These are phyloP conservation scores for Molossus alvarezi DNA, from an alignment of 2,797 vertebrate genomes.

Conservation along the genomic window DNA sequence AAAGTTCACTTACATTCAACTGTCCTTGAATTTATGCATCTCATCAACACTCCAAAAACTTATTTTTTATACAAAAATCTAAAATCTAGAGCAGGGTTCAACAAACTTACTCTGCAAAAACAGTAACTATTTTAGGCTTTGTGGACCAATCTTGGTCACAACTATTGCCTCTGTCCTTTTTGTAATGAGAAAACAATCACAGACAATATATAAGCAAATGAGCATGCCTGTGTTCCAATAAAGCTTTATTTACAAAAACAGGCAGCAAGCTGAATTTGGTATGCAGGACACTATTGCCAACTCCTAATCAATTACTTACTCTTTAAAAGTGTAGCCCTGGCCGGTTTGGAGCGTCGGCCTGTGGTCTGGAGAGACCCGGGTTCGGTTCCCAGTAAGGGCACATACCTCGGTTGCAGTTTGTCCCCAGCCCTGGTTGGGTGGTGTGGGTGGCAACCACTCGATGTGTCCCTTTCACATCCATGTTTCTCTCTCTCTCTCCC, in stretches of 20 bases:
- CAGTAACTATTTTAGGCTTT: background rate
- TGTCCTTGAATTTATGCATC: background rate
- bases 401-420: no score
- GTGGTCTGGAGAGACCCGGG: no score
- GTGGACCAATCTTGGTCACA: background rate
- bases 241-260: conserved; percentile 27
- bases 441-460: no score
- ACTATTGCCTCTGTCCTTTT: background rate
- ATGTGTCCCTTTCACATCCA: no score
- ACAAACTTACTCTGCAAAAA: background rate
- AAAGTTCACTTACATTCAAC: background rate
- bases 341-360: no score
- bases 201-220: background rate
- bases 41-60: background rate
- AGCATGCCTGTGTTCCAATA: background rate
- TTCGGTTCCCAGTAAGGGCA: no score
- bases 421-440: no score
- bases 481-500: no score
- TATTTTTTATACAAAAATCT: conserved; percentile 7
- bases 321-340: background rate
- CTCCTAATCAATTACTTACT: background rate
- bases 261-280: background rate
- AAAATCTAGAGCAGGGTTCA: background rate
- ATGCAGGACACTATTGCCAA: background rate
- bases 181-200: background rate